Evolutionary conservation across 2,113 vertebrate genomes (phyloP), one percentile per base, ranked within the genome.

Genomic region (Strix uralensis): DNA sequence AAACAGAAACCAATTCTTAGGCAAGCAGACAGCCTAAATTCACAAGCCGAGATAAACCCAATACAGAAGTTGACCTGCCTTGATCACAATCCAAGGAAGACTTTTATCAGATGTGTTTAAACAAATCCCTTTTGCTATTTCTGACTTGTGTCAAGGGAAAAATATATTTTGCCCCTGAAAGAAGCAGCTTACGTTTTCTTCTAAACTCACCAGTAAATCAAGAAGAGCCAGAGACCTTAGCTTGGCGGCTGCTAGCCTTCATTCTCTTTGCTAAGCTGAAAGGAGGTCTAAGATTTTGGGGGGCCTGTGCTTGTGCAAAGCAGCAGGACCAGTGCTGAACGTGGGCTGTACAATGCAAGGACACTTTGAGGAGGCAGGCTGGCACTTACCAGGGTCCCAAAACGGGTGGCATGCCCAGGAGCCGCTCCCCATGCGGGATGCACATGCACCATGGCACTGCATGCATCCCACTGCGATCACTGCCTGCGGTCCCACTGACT

Each of bases 161-260:
- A 88, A 95, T 78, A 66, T 46, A 81, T 96, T 92, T 91, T 66
- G 3, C 22, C n/a, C 52, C 32, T n/a, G 49, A 82, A 94, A 75
- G n/a, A 51, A 49, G 83, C 62, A 52, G 15, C 69, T 83, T 46
- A 27, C 14, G 0, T 51, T n/a, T 77, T n/a, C 51, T 63, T 71
- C 81, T 83, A 63, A 78, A 74, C 59, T 81, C 65, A 15, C 26
- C 52, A 47, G 44, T 87, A 97, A 96, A 96, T 96, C 89, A 91
- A 67, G 63, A 78, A 78, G 21, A 83, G 49, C 8, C 44, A 0
- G 42, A 86, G 72, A 74, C 34, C 40, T 72, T 47, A 21, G 11
- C 42, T 75, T 89, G 36, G 69, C 8, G 3, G 55, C 12, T 0
- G 0, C 54, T 62, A 57, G 9, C 54, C 26, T 73, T 78, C 3